Evolutionary conservation across 2,113 vertebrate species (phyloP).

Genomic region (Micromys minutus): DNA sequence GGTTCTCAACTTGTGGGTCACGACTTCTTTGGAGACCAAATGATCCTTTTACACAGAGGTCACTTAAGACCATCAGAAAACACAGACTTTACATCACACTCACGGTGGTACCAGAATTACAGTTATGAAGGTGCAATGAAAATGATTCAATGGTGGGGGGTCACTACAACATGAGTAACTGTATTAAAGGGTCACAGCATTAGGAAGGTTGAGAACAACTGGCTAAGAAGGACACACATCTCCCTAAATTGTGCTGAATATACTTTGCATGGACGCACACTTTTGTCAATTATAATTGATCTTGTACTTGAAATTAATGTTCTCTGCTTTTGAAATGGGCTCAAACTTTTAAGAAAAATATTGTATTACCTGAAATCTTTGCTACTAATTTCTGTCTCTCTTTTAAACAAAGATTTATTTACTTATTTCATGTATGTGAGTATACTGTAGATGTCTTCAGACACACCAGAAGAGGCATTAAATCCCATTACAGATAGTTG

Average conservation of each 20-base stretch:
- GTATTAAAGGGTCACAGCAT: neutral
- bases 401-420: too few species aligned
- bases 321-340: constrained; percentile 13
- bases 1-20: neutral
- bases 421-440: too few species aligned
- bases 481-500: too few species aligned
- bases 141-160: neutral
- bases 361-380: neutral
- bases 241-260: neutral
- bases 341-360: constrained; percentile 16
- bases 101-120: neutral
- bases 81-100: neutral
- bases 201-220: neutral
- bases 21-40: neutral
- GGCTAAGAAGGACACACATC: neutral
- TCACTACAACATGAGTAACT: neutral
- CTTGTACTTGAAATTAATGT: constrained; percentile 21
- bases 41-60: neutral
- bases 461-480: too few species aligned
- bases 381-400: neutral
- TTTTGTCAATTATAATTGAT: neutral
- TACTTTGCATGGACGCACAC: neutral
- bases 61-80: neutral
- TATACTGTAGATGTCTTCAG: too few species aligned
- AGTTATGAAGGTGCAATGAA: neutral